phyloP scores from a whole-genome alignment of 1,140 invertebrate genomes.

The Asbolus verrucosus region DNA sequence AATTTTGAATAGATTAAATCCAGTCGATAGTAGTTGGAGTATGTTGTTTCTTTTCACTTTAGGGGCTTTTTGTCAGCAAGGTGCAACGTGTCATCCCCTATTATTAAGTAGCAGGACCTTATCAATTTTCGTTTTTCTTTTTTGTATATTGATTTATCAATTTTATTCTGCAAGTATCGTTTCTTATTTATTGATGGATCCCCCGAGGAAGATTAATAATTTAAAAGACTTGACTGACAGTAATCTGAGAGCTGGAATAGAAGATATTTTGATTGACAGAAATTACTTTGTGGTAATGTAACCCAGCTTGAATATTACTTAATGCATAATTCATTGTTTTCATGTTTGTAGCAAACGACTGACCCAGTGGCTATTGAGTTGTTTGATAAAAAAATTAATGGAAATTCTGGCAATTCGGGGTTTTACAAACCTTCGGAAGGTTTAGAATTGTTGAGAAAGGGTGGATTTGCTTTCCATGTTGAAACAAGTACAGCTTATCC shows the following conservation, averaged over 20 bases:
- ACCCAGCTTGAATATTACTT: background rate
- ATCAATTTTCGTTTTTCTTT: conserved; percentile 47
- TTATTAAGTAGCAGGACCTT: conserved; percentile 46
- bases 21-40: conserved; percentile 52
- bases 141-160: conserved; percentile 53
- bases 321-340: conserved; percentile 18
- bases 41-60: conserved; percentile 52
- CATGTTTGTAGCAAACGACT: conserved; percentile 68
- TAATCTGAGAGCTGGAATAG: conserved; percentile 53
- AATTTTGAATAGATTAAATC: background rate
- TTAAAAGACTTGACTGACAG: conserved; percentile 51
- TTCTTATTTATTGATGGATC: conserved; percentile 75
- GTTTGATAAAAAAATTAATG: conserved; percentile 67
- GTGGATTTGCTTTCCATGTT: conserved; percentile 59
- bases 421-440: conserved; percentile 53
- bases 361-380: conserved; percentile 69
- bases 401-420: conserved; percentile 26
- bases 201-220: conserved; percentile 71
- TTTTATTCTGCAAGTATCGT: conserved; percentile 75
- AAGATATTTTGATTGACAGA: conserved; percentile 55
- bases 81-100: conserved; percentile 43
- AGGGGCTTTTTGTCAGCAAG: conserved; percentile 59
- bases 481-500: conserved; percentile 58
- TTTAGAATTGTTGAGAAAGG: conserved; percentile 53
- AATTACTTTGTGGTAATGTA: conserved; percentile 52